A percentile compares a stretch with the other conserved stretches of the same genome.
phyloP scores from a whole-genome alignment of 2,888 invertebrate genomes.

The Apodemia hepburni region DNA sequence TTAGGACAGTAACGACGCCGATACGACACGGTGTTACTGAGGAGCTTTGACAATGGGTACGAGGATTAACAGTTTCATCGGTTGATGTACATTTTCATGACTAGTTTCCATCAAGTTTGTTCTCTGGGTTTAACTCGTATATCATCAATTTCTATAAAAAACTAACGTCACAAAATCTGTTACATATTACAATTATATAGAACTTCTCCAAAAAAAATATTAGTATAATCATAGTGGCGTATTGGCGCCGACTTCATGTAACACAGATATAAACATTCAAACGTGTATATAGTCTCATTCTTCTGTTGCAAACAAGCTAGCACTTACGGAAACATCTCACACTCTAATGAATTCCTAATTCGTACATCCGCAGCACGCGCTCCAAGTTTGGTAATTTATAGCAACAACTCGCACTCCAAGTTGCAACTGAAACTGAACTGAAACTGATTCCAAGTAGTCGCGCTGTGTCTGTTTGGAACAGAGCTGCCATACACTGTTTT shows the following conservation, averaged over 20 bases:
- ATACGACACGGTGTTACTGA: no score
- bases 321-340: background rate
- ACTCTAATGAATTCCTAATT: background rate
- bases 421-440: slow-evolving; percentile 4
- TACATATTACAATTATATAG: no score
- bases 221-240: no score
- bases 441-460: background rate
- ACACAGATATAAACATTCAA: background rate
- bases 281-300: background rate
- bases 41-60: no score
- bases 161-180: no score
- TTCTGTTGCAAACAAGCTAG: background rate
- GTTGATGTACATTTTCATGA: no score
- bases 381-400: background rate
- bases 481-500: background rate
- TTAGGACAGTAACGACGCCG: no score
- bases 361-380: background rate
- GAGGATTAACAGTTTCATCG: no score
- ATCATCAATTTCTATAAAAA: no score
- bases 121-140: no score
- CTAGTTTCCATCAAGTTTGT: no score
- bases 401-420: background rate
- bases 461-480: background rate
- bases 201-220: no score
- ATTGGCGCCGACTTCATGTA: background rate